A percentile compares a stretch with the other conserved stretches of the same genome.
phyloP scores from a whole-genome alignment of 2,113 vertebrate genomes.

The Myotis davidii region DNA sequence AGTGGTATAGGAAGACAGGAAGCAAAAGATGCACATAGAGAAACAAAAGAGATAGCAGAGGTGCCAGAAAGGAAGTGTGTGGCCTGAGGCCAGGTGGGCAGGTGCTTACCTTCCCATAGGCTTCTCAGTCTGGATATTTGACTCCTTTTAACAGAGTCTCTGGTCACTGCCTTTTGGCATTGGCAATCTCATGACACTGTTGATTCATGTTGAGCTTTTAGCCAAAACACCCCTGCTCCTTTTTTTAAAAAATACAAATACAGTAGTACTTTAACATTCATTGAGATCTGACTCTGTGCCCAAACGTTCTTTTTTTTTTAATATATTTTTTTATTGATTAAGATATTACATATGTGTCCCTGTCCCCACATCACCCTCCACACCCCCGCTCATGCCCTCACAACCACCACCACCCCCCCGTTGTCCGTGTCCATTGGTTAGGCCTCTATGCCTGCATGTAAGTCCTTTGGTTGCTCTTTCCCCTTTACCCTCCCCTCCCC shows the following conservation, averaged over 20 bases:
- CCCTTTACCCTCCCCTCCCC: no score
- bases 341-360: no score
- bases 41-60: background rate
- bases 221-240: background rate
- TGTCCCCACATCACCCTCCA: no score
- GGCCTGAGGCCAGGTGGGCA: background rate
- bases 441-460: no score
- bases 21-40: background rate
- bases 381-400: no score
- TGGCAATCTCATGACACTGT: background rate
- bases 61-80: background rate
- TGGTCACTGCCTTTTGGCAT: background rate
- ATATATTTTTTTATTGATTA: no score
- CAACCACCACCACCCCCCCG: no score
- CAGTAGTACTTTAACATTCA: background rate
- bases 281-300: background rate
- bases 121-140: background rate
- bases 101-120: accelerated
- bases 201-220: background rate
- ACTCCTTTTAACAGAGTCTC: background rate
- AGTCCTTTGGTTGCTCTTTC: no score
- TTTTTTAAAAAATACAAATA: background rate
- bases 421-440: no score
- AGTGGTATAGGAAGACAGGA: background rate
- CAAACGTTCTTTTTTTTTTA: background rate